Evolutionary conservation across 2,888 invertebrate species (phyloP), one percentile per base, ranked within the genome.

Genomic region (Eilema depressum): DNA sequence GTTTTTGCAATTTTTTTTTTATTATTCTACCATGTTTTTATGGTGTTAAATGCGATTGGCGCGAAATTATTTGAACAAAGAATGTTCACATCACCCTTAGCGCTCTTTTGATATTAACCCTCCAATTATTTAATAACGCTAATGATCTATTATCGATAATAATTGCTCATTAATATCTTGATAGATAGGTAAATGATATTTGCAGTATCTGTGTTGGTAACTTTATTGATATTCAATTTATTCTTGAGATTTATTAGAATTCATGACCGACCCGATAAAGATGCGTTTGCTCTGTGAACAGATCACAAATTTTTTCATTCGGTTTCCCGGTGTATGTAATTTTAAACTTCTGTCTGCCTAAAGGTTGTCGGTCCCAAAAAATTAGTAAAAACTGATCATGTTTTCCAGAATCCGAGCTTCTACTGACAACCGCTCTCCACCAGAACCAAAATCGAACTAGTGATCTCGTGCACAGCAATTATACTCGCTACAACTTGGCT

Each of bases 41-140:
- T 88, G 86, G 88, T 91, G 91, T 93, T 88, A 92, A 91, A 88
- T 92, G 92, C 81, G 90, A 91, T 87, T 83, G 84, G 86, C 91
- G 92, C 91, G 90, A 92, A 93, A 91, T 93, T 89, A 87, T 86
- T 77, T 83, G 81, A 80, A 75, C 77, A 75, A 79, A 79, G 77
- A 83, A 85, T 65, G 57, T 91, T 93, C 90, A 86, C 91, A 89
- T 91, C 91, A 92, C 91, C 92, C 87, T 81, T 33, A 63, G 53
- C 33, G 25, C 10, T 10, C 37, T 66, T 37, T 66, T 66, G 30
- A n/a, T 56, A 23, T 66, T 57, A 25, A 33, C 57, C 28, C 63
- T 75, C 26, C 37, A 69, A 71, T 70, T 56, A 70, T 62, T 30
- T 73, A 68, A 81, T 83, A 73, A 30, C 60, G 20, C 33, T 77